Base-by-base conservation (phyloP, 1,140 invertebrate genomes). In the Bombus cullumanus region DNA sequence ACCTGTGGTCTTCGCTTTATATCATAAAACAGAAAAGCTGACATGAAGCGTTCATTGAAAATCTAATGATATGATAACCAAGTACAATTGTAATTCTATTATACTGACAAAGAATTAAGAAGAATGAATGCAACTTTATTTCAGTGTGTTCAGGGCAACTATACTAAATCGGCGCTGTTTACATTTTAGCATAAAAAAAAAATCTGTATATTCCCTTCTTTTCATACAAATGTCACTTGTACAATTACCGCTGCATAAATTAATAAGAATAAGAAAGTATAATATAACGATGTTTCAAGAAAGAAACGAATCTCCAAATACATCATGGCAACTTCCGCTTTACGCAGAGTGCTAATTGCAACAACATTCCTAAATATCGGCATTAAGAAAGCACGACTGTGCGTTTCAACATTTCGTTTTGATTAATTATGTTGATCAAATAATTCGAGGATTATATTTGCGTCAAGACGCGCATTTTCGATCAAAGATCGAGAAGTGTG, bases 301-400 rank as follows among this genome's bases (percentile, higher is more conserved):
- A 69, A 73, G 10, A 31, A 69, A 73, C 18, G n/a, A 41, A n/a
- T 64, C 59, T 31, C 39, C 43, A 25, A 25, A 66, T 68, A 64
- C 25, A 41, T 41, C 57, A 25, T 9, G 57, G 25, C 37, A 28
- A 59, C 31, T 47, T 81, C 22, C 31, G 57, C 69, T 62, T 43
- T 41, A 25, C 25, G 34, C 62, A 64, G n/a, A 83, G 64, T 37
- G 64, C 82, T 68, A 79, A 43, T 84, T 71, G 39, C n/a, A 71
- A 84, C 82, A 78, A 43, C 68, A 84, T 71, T 72, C 76, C 82
- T 84, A 84, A 59, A n/a, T 84, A 72, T 84, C 75, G 75, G 82
- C 82, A 85, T 85, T 85, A 80, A 79, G 22, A 34, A 47, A 39
- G 13, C 39, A 31, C 47, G 28, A 37, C 18, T n/a, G 66, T 43